Conservation (phyloP, 2,888 invertebrate species). For the Caenorhabditis sp. region DNA sequence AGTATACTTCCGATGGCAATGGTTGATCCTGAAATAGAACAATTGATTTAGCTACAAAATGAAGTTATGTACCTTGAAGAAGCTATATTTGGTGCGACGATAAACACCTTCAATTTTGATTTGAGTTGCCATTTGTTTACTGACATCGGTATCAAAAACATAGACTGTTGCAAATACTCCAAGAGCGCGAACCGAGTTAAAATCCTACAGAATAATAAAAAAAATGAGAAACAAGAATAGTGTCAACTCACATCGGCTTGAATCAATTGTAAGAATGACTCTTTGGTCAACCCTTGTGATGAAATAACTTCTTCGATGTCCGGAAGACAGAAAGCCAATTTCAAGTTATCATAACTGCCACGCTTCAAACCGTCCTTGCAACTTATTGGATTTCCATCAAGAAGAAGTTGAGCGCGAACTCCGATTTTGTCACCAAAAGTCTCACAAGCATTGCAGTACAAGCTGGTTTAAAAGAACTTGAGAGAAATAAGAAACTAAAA, state of each 20-base stretch:
- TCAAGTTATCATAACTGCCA: constrained; percentile 67
- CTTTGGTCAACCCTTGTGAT: constrained; percentile 65
- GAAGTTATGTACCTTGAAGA: constrained; percentile 49
- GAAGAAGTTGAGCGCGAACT: constrained; percentile 65
- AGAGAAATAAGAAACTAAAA: background rate
- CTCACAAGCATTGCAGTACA: constrained; percentile 69
- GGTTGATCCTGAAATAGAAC: constrained; percentile 57
- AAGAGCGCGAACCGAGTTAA: constrained; percentile 58
- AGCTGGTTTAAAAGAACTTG: constrained; percentile 38
- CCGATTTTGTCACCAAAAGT: constrained; percentile 60
- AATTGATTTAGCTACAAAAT: background rate
- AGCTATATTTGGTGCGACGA: constrained; percentile 60
- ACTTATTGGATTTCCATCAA: constrained; percentile 64
- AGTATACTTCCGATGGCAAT: constrained; percentile 69
- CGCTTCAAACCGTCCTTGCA: constrained; percentile 64
- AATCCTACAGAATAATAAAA: constrained; percentile 47
- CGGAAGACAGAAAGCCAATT: constrained; percentile 67
- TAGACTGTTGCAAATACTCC: constrained; percentile 70
- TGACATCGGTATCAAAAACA: constrained; percentile 66
- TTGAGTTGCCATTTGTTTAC: constrained; percentile 66
- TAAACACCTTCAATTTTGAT: constrained; percentile 63
- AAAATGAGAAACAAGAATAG: background rate
- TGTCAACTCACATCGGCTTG: constrained; percentile 58
- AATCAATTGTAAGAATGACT: constrained; percentile 63
- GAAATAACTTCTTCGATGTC: constrained; percentile 65